Base-by-base conservation (phyloP, 1,140 invertebrate genomes). In the Dendroctonus ponderosae region DNA sequence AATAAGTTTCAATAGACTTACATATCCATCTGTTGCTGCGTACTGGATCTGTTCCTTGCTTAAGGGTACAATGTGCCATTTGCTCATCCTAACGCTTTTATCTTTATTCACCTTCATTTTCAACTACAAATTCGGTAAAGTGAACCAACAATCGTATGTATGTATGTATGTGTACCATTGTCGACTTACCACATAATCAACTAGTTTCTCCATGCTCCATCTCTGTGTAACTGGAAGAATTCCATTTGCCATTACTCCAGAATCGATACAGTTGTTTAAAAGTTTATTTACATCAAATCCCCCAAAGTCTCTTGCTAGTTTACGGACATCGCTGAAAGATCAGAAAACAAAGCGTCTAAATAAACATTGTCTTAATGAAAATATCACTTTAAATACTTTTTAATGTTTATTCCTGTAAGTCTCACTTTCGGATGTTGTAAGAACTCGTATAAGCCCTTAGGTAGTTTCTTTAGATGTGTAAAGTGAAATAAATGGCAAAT, bases 21-120 rank as follows among this genome's bases (percentile, higher is more conserved):
- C 86, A 79, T 86, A 87, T 69, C 85, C 85, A 81, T 88, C 87
- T n/a, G 85, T 86, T 26, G 86, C 84, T 44, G 86, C 87, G 77
- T 88, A 88, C 51, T 75, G 75, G 71, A 82, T 77, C 71, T 88
- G 86, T 8, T 80, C 80, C 64, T 82, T 69, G 67, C 75, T 81
- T 48, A 87, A 76, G 5, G 85, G 84, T 40, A 83, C 74, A 12
- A 83, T 74, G 71, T 86, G 78, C 86, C 86, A 88, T 72, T 85
- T 83, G 71, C 86, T 87, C 72, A 77, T 83, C 71, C 86, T 79
- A 4, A 88, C 82, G 59, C 80, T 76, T 44, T 81, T 78, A 74
- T 82, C 79, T 75, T 88, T 87, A 67, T 79, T 80, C 66, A 87
- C 77, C 75, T 75, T 75, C 73, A 81, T 80, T 48, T 79, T 70